These are phyloP conservation scores for Helicoverpa armigera DNA, from an alignment of 1,140 invertebrate genomes.

Conservation along the genomic window DNA sequence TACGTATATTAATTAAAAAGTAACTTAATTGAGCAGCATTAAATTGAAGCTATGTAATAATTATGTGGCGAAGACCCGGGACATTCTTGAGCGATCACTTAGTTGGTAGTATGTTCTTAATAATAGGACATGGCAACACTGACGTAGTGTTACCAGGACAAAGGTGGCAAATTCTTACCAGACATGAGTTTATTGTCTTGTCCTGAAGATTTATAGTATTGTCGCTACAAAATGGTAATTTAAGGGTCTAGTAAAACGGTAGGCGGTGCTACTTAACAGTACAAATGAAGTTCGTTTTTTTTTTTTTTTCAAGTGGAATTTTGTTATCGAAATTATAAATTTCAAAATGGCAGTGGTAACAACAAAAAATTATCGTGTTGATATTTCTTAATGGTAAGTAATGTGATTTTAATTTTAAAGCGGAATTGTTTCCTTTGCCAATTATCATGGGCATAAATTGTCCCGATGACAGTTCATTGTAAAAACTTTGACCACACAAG, in stretches of 20 bases:
- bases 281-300: too few species aligned
- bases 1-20: constrained; percentile 22
- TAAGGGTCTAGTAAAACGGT: background rate
- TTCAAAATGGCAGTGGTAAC: too few species aligned
- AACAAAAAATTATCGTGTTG: background rate
- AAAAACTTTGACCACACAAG: constrained; percentile 21
- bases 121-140: constrained; percentile 27
- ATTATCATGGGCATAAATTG: constrained; percentile 24
- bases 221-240: background rate
- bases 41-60: constrained; percentile 12
- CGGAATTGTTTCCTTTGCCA: background rate
- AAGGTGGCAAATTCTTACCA: constrained; percentile 31
- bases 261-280: background rate
- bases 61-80: background rate
- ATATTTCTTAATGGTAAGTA: constrained; percentile 12
- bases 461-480: constrained; percentile 25
- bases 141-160: constrained; percentile 11
- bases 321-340: too few species aligned
- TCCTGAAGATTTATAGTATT: constrained; percentile 3
- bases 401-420: constrained; percentile 24
- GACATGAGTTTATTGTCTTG: constrained; percentile 16
- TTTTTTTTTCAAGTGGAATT: too few species aligned
- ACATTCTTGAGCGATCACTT: constrained; percentile 28
- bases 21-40: constrained; percentile 16
- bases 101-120: constrained; percentile 13